phyloP scores from a whole-genome alignment of 1,140 invertebrate species.

The Apocrypta bakeri region DNA sequence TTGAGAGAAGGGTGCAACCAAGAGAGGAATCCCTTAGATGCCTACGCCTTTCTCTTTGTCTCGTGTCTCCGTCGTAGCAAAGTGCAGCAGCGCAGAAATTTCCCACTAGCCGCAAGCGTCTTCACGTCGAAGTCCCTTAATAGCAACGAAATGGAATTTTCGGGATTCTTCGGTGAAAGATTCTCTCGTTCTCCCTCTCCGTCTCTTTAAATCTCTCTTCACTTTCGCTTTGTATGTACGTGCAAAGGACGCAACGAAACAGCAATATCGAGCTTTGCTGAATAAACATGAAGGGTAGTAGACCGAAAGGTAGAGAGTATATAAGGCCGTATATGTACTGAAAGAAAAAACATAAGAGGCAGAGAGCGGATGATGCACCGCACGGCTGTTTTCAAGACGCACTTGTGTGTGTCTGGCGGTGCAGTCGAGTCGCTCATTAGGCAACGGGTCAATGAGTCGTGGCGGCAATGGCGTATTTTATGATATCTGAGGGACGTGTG shows the following conservation, averaged over 20 bases:
- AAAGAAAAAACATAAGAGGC: not conserved
- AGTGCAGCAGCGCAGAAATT: not conserved
- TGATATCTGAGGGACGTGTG: not conserved
- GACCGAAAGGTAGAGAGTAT: not conserved
- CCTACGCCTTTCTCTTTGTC: slow-evolving; percentile 36
- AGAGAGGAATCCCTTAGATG: slow-evolving; percentile 1
- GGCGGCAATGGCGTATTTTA: slow-evolving; percentile 51
- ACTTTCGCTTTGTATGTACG: not conserved
- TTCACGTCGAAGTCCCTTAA: not conserved
- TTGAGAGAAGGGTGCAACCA: not conserved
- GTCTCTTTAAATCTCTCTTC: not conserved
- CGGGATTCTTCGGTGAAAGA: not conserved
- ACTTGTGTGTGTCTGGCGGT: slow-evolving; percentile 60
- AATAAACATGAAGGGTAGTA: too few relatives aligned
- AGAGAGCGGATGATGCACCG: not conserved
- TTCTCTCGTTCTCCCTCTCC: not conserved
- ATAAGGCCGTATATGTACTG: not conserved
- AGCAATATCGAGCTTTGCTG: not conserved
- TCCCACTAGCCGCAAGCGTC: slow-evolving; percentile 9
- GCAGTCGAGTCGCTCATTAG: slow-evolving; percentile 67
- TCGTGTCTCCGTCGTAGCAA: not conserved
- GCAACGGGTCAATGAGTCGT: slow-evolving; percentile 65
- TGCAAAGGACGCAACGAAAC: not conserved
- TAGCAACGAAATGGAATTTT: not conserved
- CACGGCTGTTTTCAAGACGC: slow-evolving; percentile 50